These are phyloP conservation scores for Seira musarum DNA, from an alignment of 2,888 invertebrate genomes.

Conservation along the genomic window DNA sequence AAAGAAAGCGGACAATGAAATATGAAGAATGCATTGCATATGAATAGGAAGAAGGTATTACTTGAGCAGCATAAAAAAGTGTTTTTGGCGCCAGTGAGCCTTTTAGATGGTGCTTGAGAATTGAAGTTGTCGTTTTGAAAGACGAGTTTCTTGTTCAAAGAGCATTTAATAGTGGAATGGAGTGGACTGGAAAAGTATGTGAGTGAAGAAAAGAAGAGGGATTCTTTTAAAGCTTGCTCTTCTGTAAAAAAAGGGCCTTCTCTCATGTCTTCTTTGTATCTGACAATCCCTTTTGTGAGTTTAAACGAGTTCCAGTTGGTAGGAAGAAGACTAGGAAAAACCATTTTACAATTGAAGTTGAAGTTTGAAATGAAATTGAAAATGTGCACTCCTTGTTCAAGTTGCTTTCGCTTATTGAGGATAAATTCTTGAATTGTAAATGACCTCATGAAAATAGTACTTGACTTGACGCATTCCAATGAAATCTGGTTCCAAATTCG, in stretches of 20 bases:
- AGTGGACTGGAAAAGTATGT: slow-evolving; percentile 39
- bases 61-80: slow-evolving; percentile 61
- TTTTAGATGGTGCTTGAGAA: slow-evolving; percentile 62
- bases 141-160: slow-evolving; percentile 40
- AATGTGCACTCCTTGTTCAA: too few species aligned
- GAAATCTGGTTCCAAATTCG: too few species aligned
- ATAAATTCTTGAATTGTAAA: too few species aligned
- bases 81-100: slow-evolving; percentile 67
- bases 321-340: too few species aligned
- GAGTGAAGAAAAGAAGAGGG: slow-evolving; percentile 21
- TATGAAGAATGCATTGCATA: slow-evolving; percentile 33
- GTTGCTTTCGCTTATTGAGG: too few species aligned
- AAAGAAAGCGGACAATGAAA: too few species aligned
- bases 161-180: slow-evolving; percentile 18
- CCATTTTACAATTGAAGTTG: too few species aligned
- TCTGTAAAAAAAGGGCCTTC: slow-evolving; percentile 36
- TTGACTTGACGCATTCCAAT: too few species aligned
- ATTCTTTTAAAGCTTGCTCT: background rate
- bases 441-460: too few species aligned
- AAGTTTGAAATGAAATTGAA: too few species aligned
- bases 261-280: slow-evolving; percentile 22
- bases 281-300: too few species aligned
- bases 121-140: slow-evolving; percentile 33
- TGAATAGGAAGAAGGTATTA: slow-evolving; percentile 44
- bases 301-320: too few species aligned